phyloP scores from a whole-genome alignment of 2,113 vertebrate species.

The Stercorarius parasiticus region DNA sequence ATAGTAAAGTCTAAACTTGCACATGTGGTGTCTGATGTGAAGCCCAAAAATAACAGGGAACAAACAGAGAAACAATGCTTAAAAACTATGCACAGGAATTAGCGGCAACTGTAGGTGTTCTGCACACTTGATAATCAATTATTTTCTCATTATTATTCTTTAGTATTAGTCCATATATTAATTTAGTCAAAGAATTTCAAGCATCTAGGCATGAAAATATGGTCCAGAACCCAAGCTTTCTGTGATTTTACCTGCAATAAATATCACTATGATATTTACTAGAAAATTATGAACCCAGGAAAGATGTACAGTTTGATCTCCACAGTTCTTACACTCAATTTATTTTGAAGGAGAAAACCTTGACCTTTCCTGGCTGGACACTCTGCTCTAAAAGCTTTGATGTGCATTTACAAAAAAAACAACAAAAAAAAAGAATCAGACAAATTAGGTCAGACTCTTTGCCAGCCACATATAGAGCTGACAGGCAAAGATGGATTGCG shows the following conservation, averaged over 20 bases:
- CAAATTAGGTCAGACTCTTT: not conserved
- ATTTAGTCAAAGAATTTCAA: not conserved
- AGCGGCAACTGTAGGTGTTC: not conserved
- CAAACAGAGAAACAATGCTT: not conserved
- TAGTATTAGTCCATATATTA: not conserved
- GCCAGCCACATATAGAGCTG: not conserved
- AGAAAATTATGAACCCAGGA: not conserved
- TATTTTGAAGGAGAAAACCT: not conserved
- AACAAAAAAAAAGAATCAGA: not conserved
- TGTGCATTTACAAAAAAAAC: not conserved
- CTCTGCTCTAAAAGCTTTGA: not conserved
- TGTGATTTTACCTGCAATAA: not conserved
- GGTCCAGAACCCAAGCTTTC: not conserved
- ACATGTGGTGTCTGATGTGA: not conserved
- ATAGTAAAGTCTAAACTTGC: not conserved
- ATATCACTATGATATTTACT: not conserved
- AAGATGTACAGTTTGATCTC: not conserved
- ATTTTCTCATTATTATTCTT: not conserved
- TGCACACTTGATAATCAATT: not conserved
- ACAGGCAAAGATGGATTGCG: not conserved
- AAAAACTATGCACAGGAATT: not conserved
- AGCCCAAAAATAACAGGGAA: not conserved
- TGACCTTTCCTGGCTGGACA: not conserved
- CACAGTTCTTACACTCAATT: not conserved
- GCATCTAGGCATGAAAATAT: not conserved